A percentile compares a stretch with the other conserved stretches of the same genome.
These are phyloP conservation scores for Caligus rogercresseyi DNA, from an alignment of 1,140 invertebrate genomes.

Conservation along the genomic window DNA sequence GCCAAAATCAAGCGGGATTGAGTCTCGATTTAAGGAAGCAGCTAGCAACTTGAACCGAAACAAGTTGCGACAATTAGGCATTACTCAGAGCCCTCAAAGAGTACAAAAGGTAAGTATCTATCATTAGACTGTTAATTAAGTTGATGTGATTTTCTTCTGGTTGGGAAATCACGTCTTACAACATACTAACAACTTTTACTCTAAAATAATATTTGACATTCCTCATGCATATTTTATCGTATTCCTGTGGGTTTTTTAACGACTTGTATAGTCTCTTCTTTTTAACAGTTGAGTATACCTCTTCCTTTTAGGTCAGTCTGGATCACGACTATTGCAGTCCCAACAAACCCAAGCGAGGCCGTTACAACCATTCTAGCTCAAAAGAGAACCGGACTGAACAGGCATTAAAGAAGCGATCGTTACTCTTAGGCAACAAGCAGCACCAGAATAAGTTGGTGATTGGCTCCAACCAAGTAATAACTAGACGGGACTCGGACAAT, in stretches of 20 bases:
- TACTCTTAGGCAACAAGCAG: background rate
- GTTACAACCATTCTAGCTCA: background rate
- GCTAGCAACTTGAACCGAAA: constrained; percentile 27
- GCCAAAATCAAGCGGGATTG: background rate
- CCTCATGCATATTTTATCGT: too few relatives aligned
- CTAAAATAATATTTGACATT: too few relatives aligned
- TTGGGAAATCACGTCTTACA: too few relatives aligned
- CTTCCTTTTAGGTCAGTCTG: constrained; percentile 27
- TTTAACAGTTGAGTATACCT: too few relatives aligned
- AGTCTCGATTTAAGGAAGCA: constrained; percentile 28
- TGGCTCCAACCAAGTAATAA: background rate
- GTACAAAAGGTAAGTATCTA: constrained; percentile 24
- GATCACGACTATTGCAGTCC: constrained; percentile 36
- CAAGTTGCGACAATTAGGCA: constrained; percentile 29
- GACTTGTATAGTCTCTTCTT: too few relatives aligned
- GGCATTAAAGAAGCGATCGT: background rate
- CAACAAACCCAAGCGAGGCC: constrained; percentile 20
- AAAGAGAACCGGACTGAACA: background rate
- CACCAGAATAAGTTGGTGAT: background rate
- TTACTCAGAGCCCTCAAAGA: constrained; percentile 17
- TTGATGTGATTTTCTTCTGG: too few relatives aligned
- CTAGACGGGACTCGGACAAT: background rate
- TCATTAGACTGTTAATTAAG: too few relatives aligned
- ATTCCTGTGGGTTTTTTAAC: too few relatives aligned
- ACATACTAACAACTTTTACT: too few relatives aligned